A percentile compares a stretch with the other conserved stretches of the same genome.
Evolutionary conservation across 2,113 vertebrate species (phyloP).

Genomic region (Pygoscelis antarcticus): DNA sequence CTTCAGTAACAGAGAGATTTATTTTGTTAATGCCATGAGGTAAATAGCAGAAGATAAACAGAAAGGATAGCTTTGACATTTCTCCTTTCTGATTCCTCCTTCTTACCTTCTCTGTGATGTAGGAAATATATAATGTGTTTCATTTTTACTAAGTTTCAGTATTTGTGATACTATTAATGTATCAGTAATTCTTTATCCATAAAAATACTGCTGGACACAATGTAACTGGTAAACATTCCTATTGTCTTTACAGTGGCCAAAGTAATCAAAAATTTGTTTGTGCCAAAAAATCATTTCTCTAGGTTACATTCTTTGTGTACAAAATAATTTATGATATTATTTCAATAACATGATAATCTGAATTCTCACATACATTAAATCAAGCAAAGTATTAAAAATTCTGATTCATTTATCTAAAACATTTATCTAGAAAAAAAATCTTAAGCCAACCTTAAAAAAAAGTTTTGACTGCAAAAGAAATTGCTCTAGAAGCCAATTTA

Average conservation of each 20-base stretch:
- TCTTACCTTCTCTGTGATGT: background rate
- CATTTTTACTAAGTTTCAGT: slow-evolving; percentile 4
- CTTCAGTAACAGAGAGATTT: slow-evolving; percentile 57
- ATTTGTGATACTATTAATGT: background rate
- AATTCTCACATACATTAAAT: background rate
- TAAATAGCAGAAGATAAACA: slow-evolving; percentile 43
- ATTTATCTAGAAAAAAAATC: background rate
- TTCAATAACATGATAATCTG: background rate
- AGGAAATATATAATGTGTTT: background rate
- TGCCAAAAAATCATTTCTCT: background rate
- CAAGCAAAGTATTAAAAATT: background rate
- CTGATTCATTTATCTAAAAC: background rate
- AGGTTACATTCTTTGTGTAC: background rate
- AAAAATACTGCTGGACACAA: background rate
- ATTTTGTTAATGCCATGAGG: slow-evolving; percentile 15
- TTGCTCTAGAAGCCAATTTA: background rate
- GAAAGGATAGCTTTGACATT: slow-evolving; percentile 2
- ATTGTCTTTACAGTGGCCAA: background rate
- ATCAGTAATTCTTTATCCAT: background rate
- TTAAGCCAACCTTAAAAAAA: background rate
- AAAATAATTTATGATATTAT: background rate
- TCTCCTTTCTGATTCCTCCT: background rate
- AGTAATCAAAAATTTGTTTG: background rate
- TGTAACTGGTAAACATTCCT: background rate
- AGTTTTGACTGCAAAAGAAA: background rate